Conservation (phyloP, 2,888 invertebrate species). For the Entomobrya proxima region DNA sequence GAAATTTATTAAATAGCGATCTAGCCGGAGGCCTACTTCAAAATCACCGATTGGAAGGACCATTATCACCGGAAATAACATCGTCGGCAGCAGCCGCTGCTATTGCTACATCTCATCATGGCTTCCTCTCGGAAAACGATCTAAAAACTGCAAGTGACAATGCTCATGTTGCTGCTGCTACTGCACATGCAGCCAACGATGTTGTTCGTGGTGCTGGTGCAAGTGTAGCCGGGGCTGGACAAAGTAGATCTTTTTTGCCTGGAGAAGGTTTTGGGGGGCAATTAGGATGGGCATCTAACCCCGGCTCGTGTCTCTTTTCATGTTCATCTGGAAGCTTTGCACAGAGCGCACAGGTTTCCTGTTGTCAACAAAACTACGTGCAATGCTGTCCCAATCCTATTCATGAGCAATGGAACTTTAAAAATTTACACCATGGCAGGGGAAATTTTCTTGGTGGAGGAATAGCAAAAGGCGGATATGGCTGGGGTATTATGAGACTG, state of each 20-base stretch:
- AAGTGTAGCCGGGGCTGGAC: constrained; percentile 19
- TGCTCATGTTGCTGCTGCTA: not conserved
- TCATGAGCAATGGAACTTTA: constrained; percentile 57
- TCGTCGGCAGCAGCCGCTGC: constrained; percentile 27
- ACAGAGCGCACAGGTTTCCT: not conserved
- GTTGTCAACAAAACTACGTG: constrained; percentile 55
- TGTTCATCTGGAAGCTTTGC: constrained; percentile 43
- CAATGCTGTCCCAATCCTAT: constrained; percentile 59
- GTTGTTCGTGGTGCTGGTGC: constrained; percentile 9
- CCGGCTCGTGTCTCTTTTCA: constrained; percentile 59
- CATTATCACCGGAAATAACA: constrained; percentile 46
- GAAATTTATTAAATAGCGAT: constrained; percentile 16
- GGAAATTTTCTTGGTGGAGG: constrained; percentile 31
- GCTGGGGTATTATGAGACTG: constrained; percentile 46
- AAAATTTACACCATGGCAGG: constrained; percentile 62
- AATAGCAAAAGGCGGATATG: constrained; percentile 45
- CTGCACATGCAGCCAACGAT: not conserved
- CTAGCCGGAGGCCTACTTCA: constrained; percentile 55
- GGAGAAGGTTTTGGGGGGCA: not conserved
- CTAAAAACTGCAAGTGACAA: constrained; percentile 37
- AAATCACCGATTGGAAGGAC: constrained; percentile 59
- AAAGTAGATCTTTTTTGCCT: constrained; percentile 1
- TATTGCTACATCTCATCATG: not conserved
- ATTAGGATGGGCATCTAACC: constrained; percentile 55
- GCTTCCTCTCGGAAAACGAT: constrained; percentile 20